These are phyloP conservation scores for Zaprionus vittiger DNA, from an alignment of 1,140 invertebrate species.

Conservation along the genomic window DNA sequence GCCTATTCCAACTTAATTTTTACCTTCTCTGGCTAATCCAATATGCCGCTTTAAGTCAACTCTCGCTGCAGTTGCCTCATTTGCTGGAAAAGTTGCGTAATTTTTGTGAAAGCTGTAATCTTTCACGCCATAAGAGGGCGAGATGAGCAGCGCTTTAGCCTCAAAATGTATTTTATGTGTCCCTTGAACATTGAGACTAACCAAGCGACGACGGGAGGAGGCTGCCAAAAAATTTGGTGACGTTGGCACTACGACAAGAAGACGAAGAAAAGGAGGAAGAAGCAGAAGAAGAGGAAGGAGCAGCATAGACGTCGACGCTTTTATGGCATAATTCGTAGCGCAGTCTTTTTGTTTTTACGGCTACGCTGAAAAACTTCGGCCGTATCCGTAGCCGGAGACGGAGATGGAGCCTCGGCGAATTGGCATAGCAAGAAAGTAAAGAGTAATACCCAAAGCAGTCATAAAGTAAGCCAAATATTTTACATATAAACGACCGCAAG, in stretches of 20 bases:
- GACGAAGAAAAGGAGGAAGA: not conserved
- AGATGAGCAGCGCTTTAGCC: conserved; percentile 36
- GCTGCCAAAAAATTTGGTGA: conserved; percentile 70
- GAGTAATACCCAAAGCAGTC: conserved; percentile 81
- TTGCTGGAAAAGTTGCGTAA: conserved; percentile 48
- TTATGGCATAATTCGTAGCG: conserved; percentile 78
- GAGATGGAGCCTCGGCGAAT: conserved; percentile 38
- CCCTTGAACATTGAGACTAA: conserved; percentile 75
- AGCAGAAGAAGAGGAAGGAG: not conserved
- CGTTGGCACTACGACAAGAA: conserved; percentile 52
- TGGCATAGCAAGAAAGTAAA: conserved; percentile 78
- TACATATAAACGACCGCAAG: conserved; percentile 81
- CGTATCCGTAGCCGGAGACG: not conserved
- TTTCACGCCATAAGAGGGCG: conserved; percentile 25
- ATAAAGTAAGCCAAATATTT: conserved; percentile 82
- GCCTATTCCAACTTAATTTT: not conserved
- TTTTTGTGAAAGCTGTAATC: conserved; percentile 47
- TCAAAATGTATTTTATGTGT: conserved; percentile 74
- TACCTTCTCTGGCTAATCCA: conserved; percentile 14
- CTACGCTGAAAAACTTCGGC: conserved; percentile 63
- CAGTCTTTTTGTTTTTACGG: conserved; percentile 71
- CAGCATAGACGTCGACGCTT: conserved; percentile 41
- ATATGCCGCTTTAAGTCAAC: conserved; percentile 47
- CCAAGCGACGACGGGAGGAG: conserved; percentile 40
- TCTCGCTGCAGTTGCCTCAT: conserved; percentile 48